These are phyloP conservation scores for Rhinogobio ventralis DNA, from an alignment of 2,797 vertebrate genomes.

Conservation along the genomic window DNA sequence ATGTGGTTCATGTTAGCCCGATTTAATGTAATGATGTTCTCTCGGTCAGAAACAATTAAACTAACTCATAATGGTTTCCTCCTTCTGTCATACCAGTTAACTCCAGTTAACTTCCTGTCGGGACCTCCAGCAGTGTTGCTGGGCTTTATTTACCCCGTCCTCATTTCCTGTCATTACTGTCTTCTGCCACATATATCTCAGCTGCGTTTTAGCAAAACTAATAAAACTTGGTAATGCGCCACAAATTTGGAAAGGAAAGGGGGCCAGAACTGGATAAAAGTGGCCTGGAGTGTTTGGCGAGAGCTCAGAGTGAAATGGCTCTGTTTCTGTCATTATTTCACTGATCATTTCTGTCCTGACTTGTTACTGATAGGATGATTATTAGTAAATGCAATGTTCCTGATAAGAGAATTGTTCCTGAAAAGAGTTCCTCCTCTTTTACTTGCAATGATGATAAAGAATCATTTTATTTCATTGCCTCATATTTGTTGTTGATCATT, in stretches of 20 bases:
- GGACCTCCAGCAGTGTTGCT: conserved; percentile 73
- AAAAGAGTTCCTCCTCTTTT: not conserved
- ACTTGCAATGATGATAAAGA: not conserved
- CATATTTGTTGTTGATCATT: not conserved
- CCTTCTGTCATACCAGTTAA: conserved; percentile 64
- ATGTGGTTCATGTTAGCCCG: conserved; percentile 60
- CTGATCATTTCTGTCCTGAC: conserved; percentile 30
- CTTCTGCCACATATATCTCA: conserved; percentile 72
- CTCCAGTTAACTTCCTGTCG: conserved; percentile 78
- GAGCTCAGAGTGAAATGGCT: conserved; percentile 15
- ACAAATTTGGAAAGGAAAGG: conserved; percentile 67
- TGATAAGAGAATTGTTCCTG: not conserved
- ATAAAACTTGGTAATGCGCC: conserved; percentile 73
- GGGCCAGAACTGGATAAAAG: conserved; percentile 43
- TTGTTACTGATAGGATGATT: conserved; percentile 6
- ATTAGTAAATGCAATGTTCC: not conserved
- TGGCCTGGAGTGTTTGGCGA: conserved; percentile 51
- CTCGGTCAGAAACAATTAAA: conserved; percentile 73
- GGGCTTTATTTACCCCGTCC: conserved; percentile 74
- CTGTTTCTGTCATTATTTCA: conserved; percentile 36
- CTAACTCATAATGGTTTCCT: conserved; percentile 77
- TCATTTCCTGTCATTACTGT: conserved; percentile 79
- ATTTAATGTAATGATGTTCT: conserved; percentile 24
- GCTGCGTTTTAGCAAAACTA: conserved; percentile 73
- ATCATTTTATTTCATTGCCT: not conserved